phyloP scores from a whole-genome alignment of 2,113 vertebrate genomes.

The Phrynosoma blainvillii region DNA sequence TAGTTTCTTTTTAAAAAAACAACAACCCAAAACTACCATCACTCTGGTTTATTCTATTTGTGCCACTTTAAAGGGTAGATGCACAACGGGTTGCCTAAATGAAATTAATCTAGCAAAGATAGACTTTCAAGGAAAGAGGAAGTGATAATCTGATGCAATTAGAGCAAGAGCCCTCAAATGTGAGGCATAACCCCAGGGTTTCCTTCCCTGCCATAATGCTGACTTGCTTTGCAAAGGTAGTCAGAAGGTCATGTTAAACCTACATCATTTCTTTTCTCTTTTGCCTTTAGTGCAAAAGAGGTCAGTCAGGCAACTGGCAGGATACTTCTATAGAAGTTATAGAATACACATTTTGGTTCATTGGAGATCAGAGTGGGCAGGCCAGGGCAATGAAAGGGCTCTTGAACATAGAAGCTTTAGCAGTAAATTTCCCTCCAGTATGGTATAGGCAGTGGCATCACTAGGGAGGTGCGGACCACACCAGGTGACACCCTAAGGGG shows the following conservation, averaged over 20 bases:
- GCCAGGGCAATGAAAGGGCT: not conserved
- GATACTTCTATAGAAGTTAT: not conserved
- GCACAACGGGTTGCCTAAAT: not conserved
- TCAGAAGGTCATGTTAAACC: not conserved
- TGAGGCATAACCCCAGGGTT: not conserved
- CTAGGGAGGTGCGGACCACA: too few species aligned
- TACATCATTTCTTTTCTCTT: not conserved
- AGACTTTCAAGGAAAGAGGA: not conserved
- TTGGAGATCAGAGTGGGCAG: not conserved
- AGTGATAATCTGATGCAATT: not conserved
- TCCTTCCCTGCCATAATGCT: not conserved
- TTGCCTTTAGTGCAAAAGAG: not conserved
- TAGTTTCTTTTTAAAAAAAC: not conserved
- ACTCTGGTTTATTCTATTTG: conserved; percentile 23
- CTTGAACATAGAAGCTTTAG: not conserved
- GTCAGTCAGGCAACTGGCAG: not conserved
- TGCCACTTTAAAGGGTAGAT: not conserved
- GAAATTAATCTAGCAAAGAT: not conserved
- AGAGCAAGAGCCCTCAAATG: not conserved
- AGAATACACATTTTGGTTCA: not conserved
- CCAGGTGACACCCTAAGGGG: too few species aligned
- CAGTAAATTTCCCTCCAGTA: not conserved
- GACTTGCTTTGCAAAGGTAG: not conserved
- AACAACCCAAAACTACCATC: not conserved
- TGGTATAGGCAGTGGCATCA: not conserved